Evolutionary conservation across 2,113 vertebrate species (phyloP).

Genomic region (Macroglossus sobrinus): DNA sequence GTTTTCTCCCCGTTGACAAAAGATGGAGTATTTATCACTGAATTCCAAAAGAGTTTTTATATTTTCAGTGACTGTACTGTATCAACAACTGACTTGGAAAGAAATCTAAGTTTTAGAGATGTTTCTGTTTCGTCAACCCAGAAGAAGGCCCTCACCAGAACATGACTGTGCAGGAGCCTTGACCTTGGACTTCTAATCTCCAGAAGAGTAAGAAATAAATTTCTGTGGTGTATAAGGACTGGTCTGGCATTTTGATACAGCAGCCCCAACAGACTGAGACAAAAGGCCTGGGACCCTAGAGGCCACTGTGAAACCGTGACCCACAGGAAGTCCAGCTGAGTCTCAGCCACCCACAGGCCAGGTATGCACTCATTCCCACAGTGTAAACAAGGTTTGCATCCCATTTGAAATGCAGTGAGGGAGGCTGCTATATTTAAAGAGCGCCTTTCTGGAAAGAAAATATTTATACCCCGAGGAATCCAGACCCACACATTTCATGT

Average conservation of each 20-base stretch:
- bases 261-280: background rate
- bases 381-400: background rate
- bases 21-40: background rate
- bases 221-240: background rate
- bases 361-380: background rate
- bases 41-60: background rate
- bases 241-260: background rate
- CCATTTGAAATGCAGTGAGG: background rate
- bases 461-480: background rate
- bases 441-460: background rate
- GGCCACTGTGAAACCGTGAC: background rate
- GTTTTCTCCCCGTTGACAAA: background rate
- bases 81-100: background rate
- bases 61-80: background rate
- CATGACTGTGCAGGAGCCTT: accelerated
- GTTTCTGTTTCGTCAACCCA: background rate
- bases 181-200: background rate
- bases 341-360: background rate
- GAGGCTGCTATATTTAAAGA: constrained; percentile 3
- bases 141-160: background rate
- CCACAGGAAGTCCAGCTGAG: background rate
- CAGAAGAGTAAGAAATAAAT: background rate
- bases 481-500: background rate
- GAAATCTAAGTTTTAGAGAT: background rate
- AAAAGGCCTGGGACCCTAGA: background rate